Conservation (phyloP, 2,888 invertebrate species). For the Globia sparganii region DNA sequence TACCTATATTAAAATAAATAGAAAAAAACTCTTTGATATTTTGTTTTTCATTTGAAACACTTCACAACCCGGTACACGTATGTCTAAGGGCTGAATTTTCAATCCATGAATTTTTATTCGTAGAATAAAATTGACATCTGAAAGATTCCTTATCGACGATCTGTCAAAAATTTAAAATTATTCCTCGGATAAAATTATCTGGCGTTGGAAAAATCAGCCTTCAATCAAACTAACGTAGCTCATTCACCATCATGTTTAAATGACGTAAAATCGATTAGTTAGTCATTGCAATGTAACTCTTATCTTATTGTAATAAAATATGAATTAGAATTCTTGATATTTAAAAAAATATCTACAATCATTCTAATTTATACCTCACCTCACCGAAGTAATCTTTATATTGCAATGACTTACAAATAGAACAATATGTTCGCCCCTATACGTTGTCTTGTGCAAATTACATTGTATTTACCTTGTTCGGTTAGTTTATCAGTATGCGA, state of each 20-base stretch:
- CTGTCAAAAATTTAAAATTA: too few species aligned
- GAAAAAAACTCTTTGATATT: not conserved
- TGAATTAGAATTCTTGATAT: too few species aligned
- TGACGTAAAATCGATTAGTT: too few species aligned
- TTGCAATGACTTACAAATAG: not conserved
- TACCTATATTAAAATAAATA: not conserved
- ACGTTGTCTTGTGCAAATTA: conserved; percentile 21
- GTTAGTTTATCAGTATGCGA: conserved; percentile 55
- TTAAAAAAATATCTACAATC: not conserved
- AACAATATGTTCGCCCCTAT: conserved; percentile 14
- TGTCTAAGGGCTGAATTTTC: too few species aligned
- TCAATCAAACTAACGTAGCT: not conserved
- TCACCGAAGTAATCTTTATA: not conserved
- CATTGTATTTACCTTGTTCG: conserved; percentile 21
- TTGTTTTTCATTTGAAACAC: not conserved
- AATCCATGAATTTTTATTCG: too few species aligned
- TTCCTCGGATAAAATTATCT: too few species aligned
- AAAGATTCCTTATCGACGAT: too few species aligned
- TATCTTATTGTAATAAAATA: not conserved
- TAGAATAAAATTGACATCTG: too few species aligned
- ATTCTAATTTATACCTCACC: not conserved
- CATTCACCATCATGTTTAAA: not conserved
- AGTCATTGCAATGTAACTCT: not conserved
- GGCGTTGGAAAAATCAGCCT: too few species aligned
- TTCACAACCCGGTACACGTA: not conserved